phyloP scores from a whole-genome alignment of 2,113 vertebrate species.

The Ciconia maguari region DNA sequence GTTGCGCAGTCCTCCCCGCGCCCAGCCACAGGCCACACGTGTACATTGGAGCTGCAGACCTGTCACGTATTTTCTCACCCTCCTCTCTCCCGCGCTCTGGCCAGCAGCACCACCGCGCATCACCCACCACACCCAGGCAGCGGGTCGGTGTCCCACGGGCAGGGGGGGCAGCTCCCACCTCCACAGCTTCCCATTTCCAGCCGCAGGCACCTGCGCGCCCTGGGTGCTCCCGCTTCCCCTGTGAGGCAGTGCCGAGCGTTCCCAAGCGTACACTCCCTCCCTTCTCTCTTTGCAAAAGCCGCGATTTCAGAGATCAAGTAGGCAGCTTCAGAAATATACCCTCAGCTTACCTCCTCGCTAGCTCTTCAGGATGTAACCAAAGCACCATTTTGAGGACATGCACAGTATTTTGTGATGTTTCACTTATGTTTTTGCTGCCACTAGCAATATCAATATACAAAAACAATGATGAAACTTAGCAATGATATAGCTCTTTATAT shows the following conservation, averaged over 20 bases:
- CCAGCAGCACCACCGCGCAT: fast-evolving
- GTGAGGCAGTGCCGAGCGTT: fast-evolving
- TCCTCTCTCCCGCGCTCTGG: neutral
- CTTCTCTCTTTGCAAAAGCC: neutral
- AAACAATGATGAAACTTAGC: slow-evolving; percentile 7
- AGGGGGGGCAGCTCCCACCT: neutral
- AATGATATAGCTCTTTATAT: slow-evolving; percentile 42
- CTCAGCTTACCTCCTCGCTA: neutral
- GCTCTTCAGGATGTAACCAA: neutral
- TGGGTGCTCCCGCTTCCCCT: fast-evolving
- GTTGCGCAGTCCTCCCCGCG: neutral
- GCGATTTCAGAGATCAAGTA: neutral
- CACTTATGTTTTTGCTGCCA: neutral
- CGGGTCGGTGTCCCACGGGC: fast-evolving
- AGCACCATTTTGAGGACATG: neutral
- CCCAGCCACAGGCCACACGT: neutral
- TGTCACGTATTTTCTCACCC: fast-evolving
- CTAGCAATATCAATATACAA: neutral
- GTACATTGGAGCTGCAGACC: neutral
- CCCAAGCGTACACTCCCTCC: too few relatives aligned
- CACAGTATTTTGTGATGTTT: neutral
- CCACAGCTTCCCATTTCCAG: neutral
- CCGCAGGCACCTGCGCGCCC: fast-evolving
- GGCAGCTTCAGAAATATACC: neutral
- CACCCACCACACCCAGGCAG: neutral